These are phyloP conservation scores for Chlamydotis undulata DNA, from an alignment of 2,113 vertebrate genomes.

Conservation along the genomic window DNA sequence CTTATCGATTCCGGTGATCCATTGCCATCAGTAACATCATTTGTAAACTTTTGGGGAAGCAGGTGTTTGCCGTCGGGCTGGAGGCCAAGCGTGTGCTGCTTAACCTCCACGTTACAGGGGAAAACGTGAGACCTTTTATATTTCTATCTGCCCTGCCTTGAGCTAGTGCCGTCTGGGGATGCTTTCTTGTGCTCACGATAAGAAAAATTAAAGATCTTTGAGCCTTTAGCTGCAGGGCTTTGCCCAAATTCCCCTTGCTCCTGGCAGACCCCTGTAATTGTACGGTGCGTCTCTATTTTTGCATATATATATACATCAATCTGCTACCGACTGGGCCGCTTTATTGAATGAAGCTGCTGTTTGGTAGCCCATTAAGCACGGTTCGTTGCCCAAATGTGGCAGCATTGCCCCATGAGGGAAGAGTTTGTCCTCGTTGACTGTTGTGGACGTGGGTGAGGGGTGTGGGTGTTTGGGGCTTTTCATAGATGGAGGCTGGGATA, in stretches of 20 bases:
- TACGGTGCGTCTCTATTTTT: not conserved
- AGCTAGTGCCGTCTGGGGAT: not conserved
- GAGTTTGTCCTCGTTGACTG: not conserved
- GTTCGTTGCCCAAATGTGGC: not conserved
- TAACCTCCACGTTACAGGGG: not conserved
- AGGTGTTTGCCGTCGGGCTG: not conserved
- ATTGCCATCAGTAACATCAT: constrained; percentile 22
- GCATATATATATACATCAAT: not conserved
- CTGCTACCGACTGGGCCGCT: not conserved
- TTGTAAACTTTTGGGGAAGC: constrained; percentile 62
- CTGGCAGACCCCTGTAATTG: not conserved
- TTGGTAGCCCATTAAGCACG: not conserved
- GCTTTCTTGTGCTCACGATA: not conserved
- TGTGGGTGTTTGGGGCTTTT: not conserved
- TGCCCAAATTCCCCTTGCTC: not conserved
- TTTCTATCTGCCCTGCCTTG: not conserved
- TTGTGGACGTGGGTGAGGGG: not conserved
- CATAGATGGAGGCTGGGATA: not conserved
- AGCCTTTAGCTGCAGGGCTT: not conserved
- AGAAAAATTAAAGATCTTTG: not conserved
- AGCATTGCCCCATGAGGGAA: not conserved
- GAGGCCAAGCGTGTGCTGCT: not conserved
- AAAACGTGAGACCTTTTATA: not conserved
- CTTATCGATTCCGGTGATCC: constrained; percentile 52
- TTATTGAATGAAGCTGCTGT: not conserved